Conservation (phyloP, 2,888 invertebrate genomes). For the Troilus luridus region DNA sequence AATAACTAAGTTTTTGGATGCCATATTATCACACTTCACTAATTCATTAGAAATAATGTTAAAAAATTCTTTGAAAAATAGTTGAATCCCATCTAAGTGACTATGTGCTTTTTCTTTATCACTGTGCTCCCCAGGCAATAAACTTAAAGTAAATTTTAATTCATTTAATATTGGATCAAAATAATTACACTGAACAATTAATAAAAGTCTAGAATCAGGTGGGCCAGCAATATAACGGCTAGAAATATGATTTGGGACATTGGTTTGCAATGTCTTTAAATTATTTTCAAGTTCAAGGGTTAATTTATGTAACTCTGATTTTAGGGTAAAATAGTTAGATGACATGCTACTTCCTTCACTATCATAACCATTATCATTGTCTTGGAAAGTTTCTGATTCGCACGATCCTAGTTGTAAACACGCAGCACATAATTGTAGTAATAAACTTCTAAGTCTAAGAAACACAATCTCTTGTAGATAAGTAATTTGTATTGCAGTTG, state of each 20-base stretch:
- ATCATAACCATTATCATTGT: constrained; percentile 36
- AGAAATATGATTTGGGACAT: constrained; percentile 58
- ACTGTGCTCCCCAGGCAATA: constrained; percentile 60
- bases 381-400: constrained; percentile 53
- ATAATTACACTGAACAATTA: constrained; percentile 62
- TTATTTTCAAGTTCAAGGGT: constrained; percentile 60
- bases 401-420: constrained; percentile 60
- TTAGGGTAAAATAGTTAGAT: constrained; percentile 54
- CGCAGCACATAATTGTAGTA: constrained; percentile 61
- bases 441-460: constrained; percentile 62
- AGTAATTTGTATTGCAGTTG: constrained; percentile 64
- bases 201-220: constrained; percentile 61
- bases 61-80: constrained; percentile 62
- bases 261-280: constrained; percentile 59
- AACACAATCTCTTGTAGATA: constrained; percentile 63
- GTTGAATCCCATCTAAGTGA: constrained; percentile 60
- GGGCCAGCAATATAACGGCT: constrained; percentile 60
- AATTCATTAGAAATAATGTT: constrained; percentile 47
- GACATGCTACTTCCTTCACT: constrained; percentile 54
- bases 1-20: constrained; percentile 60
- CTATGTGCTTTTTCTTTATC: constrained; percentile 60
- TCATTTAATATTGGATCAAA: constrained; percentile 62
- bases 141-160: constrained; percentile 57
- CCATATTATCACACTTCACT: constrained; percentile 54
- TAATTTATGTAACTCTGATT: constrained; percentile 53